A percentile compares a stretch with the other conserved stretches of the same genome.
phyloP scores from a whole-genome alignment of 2,113 vertebrate species.

The Phalacrocorax pelagicus region DNA sequence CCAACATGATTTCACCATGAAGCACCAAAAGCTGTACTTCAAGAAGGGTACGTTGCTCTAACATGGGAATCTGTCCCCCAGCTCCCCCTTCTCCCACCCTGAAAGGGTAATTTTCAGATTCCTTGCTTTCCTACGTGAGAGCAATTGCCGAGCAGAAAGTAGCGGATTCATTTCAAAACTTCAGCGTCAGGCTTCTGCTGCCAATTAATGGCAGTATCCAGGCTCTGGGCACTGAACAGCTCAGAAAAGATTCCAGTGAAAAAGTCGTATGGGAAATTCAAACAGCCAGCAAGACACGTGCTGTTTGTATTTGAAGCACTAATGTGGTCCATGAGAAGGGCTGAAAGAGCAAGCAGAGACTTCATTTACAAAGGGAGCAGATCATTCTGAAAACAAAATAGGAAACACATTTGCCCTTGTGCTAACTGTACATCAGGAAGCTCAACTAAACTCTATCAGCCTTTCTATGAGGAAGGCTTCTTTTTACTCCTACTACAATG shows the following conservation, averaged over 20 bases:
- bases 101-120: neutral
- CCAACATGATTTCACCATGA: neutral
- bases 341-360: neutral
- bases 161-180: neutral
- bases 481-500: neutral
- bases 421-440: neutral
- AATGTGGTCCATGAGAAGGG: neutral
- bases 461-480: neutral
- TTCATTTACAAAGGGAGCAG: neutral
- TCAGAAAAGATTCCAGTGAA: neutral
- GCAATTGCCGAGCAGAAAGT: neutral
- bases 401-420: neutral
- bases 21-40: neutral
- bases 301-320: slow-evolving; percentile 11
- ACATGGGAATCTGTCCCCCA: neutral
- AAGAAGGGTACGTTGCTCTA: neutral
- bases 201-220: neutral
- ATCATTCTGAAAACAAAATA: neutral
- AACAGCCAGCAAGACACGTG: neutral
- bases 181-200: neutral
- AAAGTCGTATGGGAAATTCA: neutral
- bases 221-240: neutral
- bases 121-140: neutral
- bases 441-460: neutral
- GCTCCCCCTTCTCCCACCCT: neutral